Percentiles rank a stretch among this genome's conserved stretches.
These are phyloP conservation scores for Meleagris gallopavo DNA, from an alignment of 2,113 vertebrate species.

Conservation along the genomic window DNA sequence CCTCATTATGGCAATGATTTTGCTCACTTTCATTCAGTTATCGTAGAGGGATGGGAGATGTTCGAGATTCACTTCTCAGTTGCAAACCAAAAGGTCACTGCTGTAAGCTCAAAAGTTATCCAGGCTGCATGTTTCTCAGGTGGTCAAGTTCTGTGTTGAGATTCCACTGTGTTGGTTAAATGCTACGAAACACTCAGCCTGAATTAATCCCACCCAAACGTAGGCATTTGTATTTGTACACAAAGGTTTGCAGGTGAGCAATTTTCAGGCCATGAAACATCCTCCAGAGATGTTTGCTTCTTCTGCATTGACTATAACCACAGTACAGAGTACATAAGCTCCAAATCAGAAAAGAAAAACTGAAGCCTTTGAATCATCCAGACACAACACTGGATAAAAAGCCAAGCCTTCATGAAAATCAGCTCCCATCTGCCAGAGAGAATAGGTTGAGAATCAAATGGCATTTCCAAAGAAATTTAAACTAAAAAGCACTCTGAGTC, in stretches of 20 bases:
- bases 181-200: background rate
- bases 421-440: background rate
- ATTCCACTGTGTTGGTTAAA: background rate
- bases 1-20: background rate
- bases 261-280: background rate
- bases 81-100: background rate
- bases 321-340: background rate
- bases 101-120: background rate
- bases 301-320: background rate
- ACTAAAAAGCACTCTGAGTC: background rate
- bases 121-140: background rate
- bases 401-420: background rate
- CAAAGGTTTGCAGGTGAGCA: background rate
- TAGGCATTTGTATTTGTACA: background rate
- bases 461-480: background rate
- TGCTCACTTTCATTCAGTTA: background rate
- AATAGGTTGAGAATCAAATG: background rate
- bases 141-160: background rate
- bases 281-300: background rate
- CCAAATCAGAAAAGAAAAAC: background rate
- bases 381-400: background rate
- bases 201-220: background rate
- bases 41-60: background rate
- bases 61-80: background rate
- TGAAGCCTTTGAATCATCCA: background rate